Percentiles rank a stretch among this genome's conserved stretches.
Evolutionary conservation across 2,113 vertebrate genomes (phyloP).

Genomic region (Arothron firmamentum): DNA sequence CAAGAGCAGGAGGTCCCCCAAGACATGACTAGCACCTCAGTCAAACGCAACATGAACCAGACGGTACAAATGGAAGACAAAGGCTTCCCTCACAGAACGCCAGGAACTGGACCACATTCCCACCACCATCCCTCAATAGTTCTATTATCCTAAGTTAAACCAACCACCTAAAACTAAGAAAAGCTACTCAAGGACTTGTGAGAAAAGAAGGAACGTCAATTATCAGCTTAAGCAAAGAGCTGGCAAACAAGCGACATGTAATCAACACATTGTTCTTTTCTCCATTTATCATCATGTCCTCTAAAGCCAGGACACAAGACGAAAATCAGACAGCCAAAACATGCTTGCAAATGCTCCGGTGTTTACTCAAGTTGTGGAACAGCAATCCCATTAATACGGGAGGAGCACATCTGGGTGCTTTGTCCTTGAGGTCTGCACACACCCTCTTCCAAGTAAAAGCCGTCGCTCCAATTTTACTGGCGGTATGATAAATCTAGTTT

Average conservation of each 20-base stretch:
- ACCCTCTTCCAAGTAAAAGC: not conserved
- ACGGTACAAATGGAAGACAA: slow-evolving; percentile 38
- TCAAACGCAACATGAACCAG: slow-evolving; percentile 59
- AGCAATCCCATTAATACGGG: not conserved
- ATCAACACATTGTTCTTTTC: slow-evolving; percentile 37
- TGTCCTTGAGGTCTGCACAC: not conserved
- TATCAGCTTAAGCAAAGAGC: slow-evolving; percentile 19
- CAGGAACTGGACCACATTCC: slow-evolving; percentile 13
- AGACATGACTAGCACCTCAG: slow-evolving; percentile 51
- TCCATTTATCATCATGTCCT: slow-evolving; percentile 23
- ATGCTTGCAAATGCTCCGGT: slow-evolving; percentile 4
- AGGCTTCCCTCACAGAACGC: slow-evolving; percentile 1
- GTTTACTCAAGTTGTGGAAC: slow-evolving; percentile 1
- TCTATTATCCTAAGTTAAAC: slow-evolving; percentile 16
- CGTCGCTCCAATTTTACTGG: not conserved
- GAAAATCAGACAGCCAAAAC: slow-evolving; percentile 5
- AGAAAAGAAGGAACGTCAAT: slow-evolving; percentile 41
- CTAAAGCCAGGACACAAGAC: not conserved
- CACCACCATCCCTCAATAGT: not conserved
- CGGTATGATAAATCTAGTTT: not conserved
- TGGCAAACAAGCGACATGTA: slow-evolving; percentile 27
- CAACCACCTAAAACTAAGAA: slow-evolving; percentile 8
- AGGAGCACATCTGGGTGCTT: not conserved
- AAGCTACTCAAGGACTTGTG: slow-evolving; percentile 4
- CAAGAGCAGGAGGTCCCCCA: slow-evolving; percentile 26